phyloP scores from a whole-genome alignment of 2,888 invertebrate genomes.

The Lithosia quadra region DNA sequence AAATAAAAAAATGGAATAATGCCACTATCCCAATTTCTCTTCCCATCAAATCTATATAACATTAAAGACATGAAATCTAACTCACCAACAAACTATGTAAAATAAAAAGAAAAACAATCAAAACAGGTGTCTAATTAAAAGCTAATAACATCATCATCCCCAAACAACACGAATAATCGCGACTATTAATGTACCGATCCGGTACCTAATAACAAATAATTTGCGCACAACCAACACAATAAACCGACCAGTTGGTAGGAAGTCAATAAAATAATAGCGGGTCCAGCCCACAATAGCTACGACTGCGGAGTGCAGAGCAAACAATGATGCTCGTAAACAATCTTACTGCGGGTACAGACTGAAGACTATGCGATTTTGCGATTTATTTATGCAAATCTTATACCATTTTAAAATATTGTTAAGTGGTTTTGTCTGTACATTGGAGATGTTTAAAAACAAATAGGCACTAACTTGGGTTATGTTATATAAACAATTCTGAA shows the following conservation, averaged over 20 bases:
- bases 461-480: too few species aligned
- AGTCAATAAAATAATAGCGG: conserved; percentile 77
- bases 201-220: conserved; percentile 55
- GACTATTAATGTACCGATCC: conserved; percentile 45
- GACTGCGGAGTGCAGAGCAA: conserved; percentile 59
- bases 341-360: conserved; percentile 53
- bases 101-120: conserved; percentile 8
- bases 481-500: too few species aligned
- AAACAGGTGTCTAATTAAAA: conserved; percentile 30
- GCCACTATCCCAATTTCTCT: neutral
- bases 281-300: conserved; percentile 63
- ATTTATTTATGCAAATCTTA: neutral
- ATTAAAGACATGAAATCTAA: neutral
- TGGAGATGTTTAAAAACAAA: too few species aligned
- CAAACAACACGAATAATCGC: conserved; percentile 34
- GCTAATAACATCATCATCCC: conserved; percentile 26
- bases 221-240: conserved; percentile 55
- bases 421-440: too few species aligned
- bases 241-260: conserved; percentile 70
- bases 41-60: neutral
- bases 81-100: neutral
- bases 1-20: too few species aligned
- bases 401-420: too few species aligned
- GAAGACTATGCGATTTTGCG: conserved; percentile 35
- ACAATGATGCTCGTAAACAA: conserved; percentile 75